These are phyloP conservation scores for Coleophora deauratella DNA, from an alignment of 2,888 invertebrate genomes.

Conservation along the genomic window DNA sequence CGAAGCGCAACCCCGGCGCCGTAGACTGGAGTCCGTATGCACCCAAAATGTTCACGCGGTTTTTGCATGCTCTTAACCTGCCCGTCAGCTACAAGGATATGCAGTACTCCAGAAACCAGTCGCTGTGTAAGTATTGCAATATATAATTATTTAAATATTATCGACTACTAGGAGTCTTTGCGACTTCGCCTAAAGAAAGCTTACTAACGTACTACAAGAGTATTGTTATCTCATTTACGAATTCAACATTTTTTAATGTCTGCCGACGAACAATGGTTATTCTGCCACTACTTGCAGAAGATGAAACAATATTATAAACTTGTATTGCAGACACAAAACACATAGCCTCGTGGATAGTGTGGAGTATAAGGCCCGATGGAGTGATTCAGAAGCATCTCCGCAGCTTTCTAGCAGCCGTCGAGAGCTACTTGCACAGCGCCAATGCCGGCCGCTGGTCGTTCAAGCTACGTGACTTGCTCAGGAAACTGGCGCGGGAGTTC, in stretches of 20 bases:
- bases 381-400: constrained; percentile 81
- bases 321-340: constrained; percentile 48
- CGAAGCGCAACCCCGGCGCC: constrained; percentile 83
- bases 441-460: constrained; percentile 88
- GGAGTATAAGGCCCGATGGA: constrained; percentile 79
- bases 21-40: constrained; percentile 92
- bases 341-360: constrained; percentile 75
- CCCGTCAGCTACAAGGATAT: constrained; percentile 84
- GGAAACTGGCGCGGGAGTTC: constrained; percentile 79
- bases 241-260: too few relatives aligned
- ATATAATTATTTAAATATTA: constrained; percentile 32
- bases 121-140: constrained; percentile 48
- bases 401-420: constrained; percentile 86
- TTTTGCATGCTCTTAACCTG: constrained; percentile 81
- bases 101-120: constrained; percentile 70
- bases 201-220: too few relatives aligned
- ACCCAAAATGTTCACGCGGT: constrained; percentile 83
- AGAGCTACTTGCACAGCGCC: constrained; percentile 92
- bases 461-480: constrained; percentile 78
- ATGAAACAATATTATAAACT: neutral
- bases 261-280: too few relatives aligned
- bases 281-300: too few relatives aligned
- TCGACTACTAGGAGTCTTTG: too few relatives aligned
- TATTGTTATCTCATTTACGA: too few relatives aligned
- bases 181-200: too few relatives aligned